Conservation (phyloP, 2,797 vertebrate genomes). For the Alectoris magna region DNA sequence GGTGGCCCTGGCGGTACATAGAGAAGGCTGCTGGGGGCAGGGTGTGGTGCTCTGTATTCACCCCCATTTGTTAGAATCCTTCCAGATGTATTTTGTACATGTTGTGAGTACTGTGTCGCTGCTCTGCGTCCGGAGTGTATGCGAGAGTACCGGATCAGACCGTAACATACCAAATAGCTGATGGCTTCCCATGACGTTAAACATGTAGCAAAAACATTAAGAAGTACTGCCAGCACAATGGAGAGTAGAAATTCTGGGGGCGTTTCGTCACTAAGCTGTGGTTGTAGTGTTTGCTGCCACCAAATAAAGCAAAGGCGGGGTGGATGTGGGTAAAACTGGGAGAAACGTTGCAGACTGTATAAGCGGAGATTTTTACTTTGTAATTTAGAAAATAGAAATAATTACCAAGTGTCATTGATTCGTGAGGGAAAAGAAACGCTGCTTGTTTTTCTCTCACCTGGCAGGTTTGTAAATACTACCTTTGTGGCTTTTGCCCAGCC, state of each 20-base stretch:
- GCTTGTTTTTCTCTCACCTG: constrained; percentile 2
- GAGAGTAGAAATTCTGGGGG: neutral
- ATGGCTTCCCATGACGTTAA: neutral
- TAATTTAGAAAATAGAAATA: neutral
- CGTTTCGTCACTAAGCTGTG: neutral
- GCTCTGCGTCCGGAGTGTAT: neutral
- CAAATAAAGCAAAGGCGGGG: neutral
- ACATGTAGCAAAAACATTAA: neutral
- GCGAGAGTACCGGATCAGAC: neutral
- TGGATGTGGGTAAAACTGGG: neutral
- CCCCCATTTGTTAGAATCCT: neutral
- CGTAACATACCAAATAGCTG: neutral
- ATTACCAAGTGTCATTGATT: neutral
- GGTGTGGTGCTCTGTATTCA: neutral
- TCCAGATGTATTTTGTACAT: neutral
- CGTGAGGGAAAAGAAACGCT: constrained; percentile 7
- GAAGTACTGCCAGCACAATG: neutral
- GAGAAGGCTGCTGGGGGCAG: neutral
- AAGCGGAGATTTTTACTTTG: neutral
- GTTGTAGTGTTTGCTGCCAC: neutral
- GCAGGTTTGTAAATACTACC: constrained; percentile 97
- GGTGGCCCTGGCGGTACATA: neutral
- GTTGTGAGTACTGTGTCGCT: neutral
- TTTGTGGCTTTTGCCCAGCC: constrained; percentile 98
- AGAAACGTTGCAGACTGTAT: neutral